Evolutionary conservation across 2,113 vertebrate genomes (phyloP).

Genomic region (Actenoides hombroni): DNA sequence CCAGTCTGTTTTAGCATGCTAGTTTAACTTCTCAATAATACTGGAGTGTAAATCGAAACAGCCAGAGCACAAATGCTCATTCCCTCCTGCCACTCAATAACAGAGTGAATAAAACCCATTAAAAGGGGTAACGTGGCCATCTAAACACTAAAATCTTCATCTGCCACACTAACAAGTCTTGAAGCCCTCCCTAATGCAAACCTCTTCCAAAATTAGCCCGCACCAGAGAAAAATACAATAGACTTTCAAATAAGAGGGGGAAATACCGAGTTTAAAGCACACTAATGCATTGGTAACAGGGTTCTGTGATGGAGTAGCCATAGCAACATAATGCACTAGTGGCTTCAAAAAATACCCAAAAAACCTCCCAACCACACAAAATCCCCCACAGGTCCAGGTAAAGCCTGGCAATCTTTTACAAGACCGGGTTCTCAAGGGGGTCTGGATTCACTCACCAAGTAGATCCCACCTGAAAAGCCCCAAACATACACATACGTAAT

Average conservation of each 20-base stretch:
- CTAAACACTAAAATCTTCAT: neutral
- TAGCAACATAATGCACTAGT: neutral
- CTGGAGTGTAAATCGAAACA: neutral
- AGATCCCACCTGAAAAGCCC: neutral
- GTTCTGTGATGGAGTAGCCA: neutral
- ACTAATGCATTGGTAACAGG: neutral
- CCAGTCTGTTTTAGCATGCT: neutral
- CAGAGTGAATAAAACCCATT: neutral
- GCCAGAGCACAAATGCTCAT: neutral
- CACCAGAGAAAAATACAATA: neutral
- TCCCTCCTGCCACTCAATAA: neutral
- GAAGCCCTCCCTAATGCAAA: neutral
- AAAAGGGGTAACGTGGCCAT: neutral
- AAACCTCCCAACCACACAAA: neutral
- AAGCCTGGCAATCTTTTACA: neutral
- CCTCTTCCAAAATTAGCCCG: neutral
- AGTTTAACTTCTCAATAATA: neutral
- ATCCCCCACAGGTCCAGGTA: neutral
- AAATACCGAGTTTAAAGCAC: neutral
- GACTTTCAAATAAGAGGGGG: neutral
- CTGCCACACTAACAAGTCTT: neutral
- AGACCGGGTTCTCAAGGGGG: neutral
- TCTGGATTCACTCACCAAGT: neutral
- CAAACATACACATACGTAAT: accelerated
- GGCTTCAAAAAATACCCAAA: neutral